phyloP scores from a whole-genome alignment of 2,888 invertebrate genomes.

The Latrodectus hesperus region DNA sequence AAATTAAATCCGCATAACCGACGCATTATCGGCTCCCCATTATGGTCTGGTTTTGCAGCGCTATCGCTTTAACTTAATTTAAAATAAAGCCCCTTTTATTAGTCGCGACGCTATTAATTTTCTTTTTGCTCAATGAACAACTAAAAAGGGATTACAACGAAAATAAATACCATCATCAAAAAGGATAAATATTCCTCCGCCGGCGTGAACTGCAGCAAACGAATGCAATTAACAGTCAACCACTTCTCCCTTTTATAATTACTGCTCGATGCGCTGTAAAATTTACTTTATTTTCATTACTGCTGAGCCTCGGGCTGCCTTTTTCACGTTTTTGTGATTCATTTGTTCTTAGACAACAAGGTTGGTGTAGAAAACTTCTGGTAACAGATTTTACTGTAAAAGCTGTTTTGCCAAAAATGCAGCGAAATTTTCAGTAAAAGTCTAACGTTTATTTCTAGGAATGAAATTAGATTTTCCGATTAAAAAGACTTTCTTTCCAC shows the following conservation, averaged over 20 bases:
- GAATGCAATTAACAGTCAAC: slow-evolving; percentile 62
- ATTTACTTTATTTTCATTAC: slow-evolving; percentile 46
- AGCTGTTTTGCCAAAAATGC: no score
- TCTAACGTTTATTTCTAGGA: no score
- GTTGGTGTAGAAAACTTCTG: no score
- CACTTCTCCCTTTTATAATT: slow-evolving; percentile 58
- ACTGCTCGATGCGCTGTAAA: slow-evolving; percentile 59
- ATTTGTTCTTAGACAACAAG: no score
- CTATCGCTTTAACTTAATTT: slow-evolving; percentile 65
- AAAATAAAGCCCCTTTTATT: slow-evolving; percentile 66
- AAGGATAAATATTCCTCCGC: slow-evolving; percentile 58
- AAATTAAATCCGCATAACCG: slow-evolving; percentile 67
- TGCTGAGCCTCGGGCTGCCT: slow-evolving; percentile 30
- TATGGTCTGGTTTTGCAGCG: slow-evolving; percentile 47
- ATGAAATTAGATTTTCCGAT: no score
- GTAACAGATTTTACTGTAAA: no score
- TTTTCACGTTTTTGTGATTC: no score
- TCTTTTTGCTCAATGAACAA: slow-evolving; percentile 57
- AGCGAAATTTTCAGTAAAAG: no score
- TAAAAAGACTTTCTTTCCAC: no score
- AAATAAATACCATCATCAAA: slow-evolving; percentile 56
- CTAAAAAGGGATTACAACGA: slow-evolving; percentile 62
- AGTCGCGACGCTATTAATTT: slow-evolving; percentile 54
- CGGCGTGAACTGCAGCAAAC: slow-evolving; percentile 32
- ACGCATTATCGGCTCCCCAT: slow-evolving; percentile 52